phyloP scores from a whole-genome alignment of 2,888 invertebrate genomes.

The Nemoura dubitans region DNA sequence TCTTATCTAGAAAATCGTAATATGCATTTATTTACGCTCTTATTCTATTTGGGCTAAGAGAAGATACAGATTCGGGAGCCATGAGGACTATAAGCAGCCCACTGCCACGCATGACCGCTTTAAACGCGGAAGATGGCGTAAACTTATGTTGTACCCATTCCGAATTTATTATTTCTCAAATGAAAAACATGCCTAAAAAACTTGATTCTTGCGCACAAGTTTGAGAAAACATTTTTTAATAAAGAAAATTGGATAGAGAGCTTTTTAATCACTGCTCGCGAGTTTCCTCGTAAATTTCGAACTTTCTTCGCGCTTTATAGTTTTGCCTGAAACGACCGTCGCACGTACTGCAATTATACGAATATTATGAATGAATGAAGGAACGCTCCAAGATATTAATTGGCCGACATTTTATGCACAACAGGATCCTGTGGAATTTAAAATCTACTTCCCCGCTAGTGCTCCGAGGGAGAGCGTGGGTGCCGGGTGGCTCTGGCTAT shows the following conservation, averaged over 20 bases:
- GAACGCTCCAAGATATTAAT: not conserved
- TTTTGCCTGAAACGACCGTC: not conserved
- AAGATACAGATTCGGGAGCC: no score
- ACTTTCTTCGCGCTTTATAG: not conserved
- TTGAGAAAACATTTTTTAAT: not conserved
- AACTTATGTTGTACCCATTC: not conserved
- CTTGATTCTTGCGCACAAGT: not conserved
- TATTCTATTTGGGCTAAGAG: no score
- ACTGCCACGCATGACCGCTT: no score
- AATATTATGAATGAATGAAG: not conserved
- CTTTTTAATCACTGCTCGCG: not conserved
- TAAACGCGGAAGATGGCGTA: no score
- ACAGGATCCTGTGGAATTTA: not conserved
- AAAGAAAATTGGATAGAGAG: not conserved
- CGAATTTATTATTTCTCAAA: not conserved
- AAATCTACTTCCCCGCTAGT: not conserved
- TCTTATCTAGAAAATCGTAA: no score
- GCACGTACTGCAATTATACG: not conserved
- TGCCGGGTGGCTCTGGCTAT: no score
- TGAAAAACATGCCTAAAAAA: not conserved
- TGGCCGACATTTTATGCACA: not conserved
- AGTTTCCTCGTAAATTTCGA: not conserved
- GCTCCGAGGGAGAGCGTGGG: no score
- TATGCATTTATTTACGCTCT: no score
- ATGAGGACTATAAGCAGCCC: no score